Evolutionary conservation across 2,113 vertebrate genomes (phyloP).

Genomic region (Raja brachyura): DNA sequence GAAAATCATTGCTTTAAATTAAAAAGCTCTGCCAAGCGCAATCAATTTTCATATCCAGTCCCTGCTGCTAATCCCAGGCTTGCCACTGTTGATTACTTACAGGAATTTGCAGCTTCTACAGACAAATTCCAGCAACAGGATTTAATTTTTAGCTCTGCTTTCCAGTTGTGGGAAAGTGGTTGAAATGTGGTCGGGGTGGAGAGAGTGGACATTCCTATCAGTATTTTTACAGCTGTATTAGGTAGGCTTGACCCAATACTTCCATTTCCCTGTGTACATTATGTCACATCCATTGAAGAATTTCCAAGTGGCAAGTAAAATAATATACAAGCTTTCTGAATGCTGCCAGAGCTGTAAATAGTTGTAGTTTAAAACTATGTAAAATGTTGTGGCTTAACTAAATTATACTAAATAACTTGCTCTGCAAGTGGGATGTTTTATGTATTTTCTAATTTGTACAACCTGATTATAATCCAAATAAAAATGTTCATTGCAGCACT

Average conservation of each 20-base stretch:
- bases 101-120: not conserved
- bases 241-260: not conserved
- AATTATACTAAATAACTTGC: not conserved
- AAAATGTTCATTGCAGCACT: not conserved
- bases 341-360: not conserved
- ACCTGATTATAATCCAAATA: not conserved
- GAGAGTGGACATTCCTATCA: not conserved
- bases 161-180: not conserved
- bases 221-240: constrained; percentile 12
- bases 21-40: not conserved
- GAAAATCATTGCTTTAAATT: not conserved
- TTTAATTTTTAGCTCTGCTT: not conserved
- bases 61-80: not conserved
- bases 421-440: not conserved
- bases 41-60: not conserved
- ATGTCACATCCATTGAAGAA: not conserved
- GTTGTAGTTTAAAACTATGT: not conserved
- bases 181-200: not conserved
- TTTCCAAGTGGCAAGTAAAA: not conserved
- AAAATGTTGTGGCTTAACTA: not conserved
- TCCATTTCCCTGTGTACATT: constrained; percentile 7
- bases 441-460: not conserved
- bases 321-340: not conserved
- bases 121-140: not conserved
- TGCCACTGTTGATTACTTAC: not conserved